A percentile compares a stretch with the other conserved stretches of the same genome.
Conservation (phyloP, 2,888 invertebrate species). For the Epinotia demarniana region DNA sequence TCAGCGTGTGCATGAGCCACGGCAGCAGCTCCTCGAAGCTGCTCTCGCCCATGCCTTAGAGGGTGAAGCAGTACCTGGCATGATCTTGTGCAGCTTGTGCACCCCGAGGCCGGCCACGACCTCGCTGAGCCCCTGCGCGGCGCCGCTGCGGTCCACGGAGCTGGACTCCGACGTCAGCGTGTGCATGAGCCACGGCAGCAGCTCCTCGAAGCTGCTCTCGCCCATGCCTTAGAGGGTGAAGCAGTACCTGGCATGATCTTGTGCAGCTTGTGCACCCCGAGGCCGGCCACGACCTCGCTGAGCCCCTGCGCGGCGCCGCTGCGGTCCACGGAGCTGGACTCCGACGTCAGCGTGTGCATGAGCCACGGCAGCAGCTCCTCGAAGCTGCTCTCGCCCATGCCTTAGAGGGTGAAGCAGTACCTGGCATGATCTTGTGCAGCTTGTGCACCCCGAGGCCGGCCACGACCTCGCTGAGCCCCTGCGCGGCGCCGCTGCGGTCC, state of each 20-base stretch:
- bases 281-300: constrained; percentile 98
- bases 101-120: constrained; percentile 98
- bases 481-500: constrained; percentile 97
- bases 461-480: constrained; percentile 98
- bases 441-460: constrained; percentile 98
- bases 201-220: constrained; percentile 97
- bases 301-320: constrained; percentile 98
- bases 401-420: constrained; percentile 77
- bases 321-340: constrained; percentile 97
- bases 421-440: constrained; percentile 98
- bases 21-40: constrained; percentile 98
- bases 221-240: constrained; percentile 91
- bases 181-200: constrained; percentile 99
- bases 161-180: constrained; percentile 97
- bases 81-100: constrained; percentile 96
- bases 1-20: constrained; percentile 99
- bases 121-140: constrained; percentile 98
- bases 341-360: constrained; percentile 98
- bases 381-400: constrained; percentile 98
- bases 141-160: constrained; percentile 98
- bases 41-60: constrained; percentile 96
- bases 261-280: constrained; percentile 97
- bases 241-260: constrained; percentile 94
- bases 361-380: constrained; percentile 99
- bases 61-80: constrained; percentile 87